Evolutionary conservation across 1,140 invertebrate genomes (phyloP), one percentile per base, ranked within the genome.

Genomic region (Trichoplusia ni): DNA sequence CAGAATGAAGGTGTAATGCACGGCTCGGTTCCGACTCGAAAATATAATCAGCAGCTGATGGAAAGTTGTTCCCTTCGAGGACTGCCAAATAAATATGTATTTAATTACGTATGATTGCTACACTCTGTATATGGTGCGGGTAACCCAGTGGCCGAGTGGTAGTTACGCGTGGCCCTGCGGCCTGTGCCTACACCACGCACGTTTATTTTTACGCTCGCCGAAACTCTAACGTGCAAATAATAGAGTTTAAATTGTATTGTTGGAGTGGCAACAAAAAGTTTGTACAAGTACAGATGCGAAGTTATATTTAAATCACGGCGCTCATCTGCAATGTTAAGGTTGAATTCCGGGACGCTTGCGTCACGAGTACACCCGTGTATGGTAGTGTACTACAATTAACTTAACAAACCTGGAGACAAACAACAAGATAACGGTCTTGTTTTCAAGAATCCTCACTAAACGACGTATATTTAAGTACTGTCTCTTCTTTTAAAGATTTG

Each of bases 271-370:
- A 59, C 46, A 51, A 69, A 47, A 64, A 42, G n/a, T 51, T 40
- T 27, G 35, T 51, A 51, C 64, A 58, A 60, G 66, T 72, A 80
- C 75, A 79, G 66, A 80, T 75, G 80, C 68, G 67, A 71, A 82
- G 80, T 78, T 85, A 86, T 81, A 82, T 84, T 83, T 84, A 84
- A 79, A 82, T 75, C 71, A 72, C 56, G 59, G 70, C 74, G 73
- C 71, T 79, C 76, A 82, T 81, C 74, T 74, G 77, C 82, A 84
- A 86, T 83, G 82, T 82, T 86, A 86, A 83, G 82, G 81, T 83
- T 83, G 79, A 81, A 87, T 85, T 84, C 81, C 79, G 68, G 47
- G 76, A 64, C 64, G 71, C 56, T 75, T 75, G 69, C 82, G 81
- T 82, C 82, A 84, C 60, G 54, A 27, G 16, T 66, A 61, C 53